A percentile compares a stretch with the other conserved stretches of the same genome.
phyloP scores from a whole-genome alignment of 2,888 invertebrate genomes.

The Sesamia inferens region DNA sequence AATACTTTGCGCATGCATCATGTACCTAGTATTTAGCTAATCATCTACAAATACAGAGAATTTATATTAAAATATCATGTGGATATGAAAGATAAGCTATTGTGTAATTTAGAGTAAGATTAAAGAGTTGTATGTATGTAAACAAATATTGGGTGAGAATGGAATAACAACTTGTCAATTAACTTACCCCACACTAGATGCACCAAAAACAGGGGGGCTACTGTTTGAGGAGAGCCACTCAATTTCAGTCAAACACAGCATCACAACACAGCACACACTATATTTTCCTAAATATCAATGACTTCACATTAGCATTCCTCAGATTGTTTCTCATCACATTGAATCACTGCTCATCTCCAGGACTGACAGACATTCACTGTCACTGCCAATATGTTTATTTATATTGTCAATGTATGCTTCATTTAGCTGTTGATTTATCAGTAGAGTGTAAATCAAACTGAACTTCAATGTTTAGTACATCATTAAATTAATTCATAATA shows the following conservation, averaged over 20 bases:
- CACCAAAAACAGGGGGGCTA: background rate
- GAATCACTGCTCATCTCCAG: slow-evolving; percentile 32
- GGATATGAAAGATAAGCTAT: slow-evolving; percentile 57
- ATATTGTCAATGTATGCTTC: slow-evolving; percentile 46
- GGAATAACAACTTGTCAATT: slow-evolving; percentile 17
- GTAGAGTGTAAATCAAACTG: slow-evolving; percentile 59
- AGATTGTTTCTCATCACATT: background rate
- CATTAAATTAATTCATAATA: slow-evolving; percentile 58
- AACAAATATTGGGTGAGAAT: slow-evolving; percentile 40
- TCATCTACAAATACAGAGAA: slow-evolving; percentile 48
- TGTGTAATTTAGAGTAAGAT: slow-evolving; percentile 47
- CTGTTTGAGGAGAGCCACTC: slow-evolving; percentile 17
- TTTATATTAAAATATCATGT: slow-evolving; percentile 53
- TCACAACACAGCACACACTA: slow-evolving; percentile 30
- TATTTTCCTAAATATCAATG: slow-evolving; percentile 19
- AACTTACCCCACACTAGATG: slow-evolving; percentile 44
- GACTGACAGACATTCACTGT: slow-evolving; percentile 29
- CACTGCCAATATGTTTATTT: slow-evolving; percentile 46
- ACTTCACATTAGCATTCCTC: background rate
- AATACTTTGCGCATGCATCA: slow-evolving; percentile 33
- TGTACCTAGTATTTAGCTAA: slow-evolving; percentile 37
- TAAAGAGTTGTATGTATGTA: slow-evolving; percentile 35
- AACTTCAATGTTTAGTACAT: slow-evolving; percentile 54
- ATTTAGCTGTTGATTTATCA: slow-evolving; percentile 51
- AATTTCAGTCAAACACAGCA: slow-evolving; percentile 44